Evolutionary conservation across 2,797 vertebrate species (phyloP).

Genomic region (Glyptemys insculpta): DNA sequence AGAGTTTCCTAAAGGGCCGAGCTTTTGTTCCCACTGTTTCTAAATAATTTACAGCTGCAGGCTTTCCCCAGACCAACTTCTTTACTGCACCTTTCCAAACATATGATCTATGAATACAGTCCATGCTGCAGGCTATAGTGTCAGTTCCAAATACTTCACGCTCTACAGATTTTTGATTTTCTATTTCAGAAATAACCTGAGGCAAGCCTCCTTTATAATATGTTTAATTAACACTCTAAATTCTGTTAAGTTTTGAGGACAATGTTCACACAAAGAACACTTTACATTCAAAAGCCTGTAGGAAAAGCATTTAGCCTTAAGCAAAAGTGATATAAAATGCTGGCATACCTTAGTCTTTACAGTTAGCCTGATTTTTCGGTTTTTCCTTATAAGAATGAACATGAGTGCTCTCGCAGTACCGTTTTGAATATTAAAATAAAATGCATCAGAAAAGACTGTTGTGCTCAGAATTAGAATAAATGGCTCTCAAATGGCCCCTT

Average conservation of each 20-base stretch:
- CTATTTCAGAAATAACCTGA: slow-evolving; percentile 66
- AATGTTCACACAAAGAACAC: slow-evolving; percentile 6
- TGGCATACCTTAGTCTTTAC: slow-evolving; percentile 35
- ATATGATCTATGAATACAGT: slow-evolving; percentile 71
- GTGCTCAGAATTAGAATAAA: not conserved
- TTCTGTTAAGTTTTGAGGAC: slow-evolving; percentile 24
- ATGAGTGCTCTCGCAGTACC: not conserved
- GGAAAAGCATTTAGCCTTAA: slow-evolving; percentile 7
- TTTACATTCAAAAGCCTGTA: not conserved
- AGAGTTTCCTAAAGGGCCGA: not conserved
- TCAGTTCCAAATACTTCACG: slow-evolving; percentile 73
- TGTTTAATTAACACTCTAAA: slow-evolving; percentile 68
- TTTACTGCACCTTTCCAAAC: slow-evolving; percentile 59
- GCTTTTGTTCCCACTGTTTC: not conserved
- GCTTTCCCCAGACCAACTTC: not conserved
- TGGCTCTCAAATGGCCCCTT: not conserved
- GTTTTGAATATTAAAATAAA: not conserved
- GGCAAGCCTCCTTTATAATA: slow-evolving; percentile 71
- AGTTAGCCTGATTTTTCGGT: not conserved
- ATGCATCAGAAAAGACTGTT: not conserved
- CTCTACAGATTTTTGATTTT: slow-evolving; percentile 77
- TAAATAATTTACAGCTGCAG: slow-evolving; percentile 45
- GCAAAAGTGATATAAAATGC: not conserved
- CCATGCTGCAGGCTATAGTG: slow-evolving; percentile 68
- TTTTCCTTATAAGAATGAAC: not conserved